These are phyloP conservation scores for Gadus macrocephalus DNA, from an alignment of 2,113 vertebrate species.

Conservation along the genomic window DNA sequence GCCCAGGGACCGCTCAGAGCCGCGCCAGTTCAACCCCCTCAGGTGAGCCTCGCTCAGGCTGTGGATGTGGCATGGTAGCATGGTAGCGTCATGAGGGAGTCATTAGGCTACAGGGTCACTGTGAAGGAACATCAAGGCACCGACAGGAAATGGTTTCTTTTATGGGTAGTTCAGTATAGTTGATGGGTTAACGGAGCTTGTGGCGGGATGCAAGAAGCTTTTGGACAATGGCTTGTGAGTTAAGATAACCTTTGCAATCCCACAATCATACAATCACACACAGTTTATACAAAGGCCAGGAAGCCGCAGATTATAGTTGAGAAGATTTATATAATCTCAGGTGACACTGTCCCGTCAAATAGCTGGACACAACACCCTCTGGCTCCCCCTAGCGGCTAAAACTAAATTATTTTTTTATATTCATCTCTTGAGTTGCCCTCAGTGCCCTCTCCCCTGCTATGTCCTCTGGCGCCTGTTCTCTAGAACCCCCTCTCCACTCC, in stretches of 20 bases:
- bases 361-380: not conserved
- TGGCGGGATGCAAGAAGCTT: no score
- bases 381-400: slow-evolving; percentile 43
- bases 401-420: not conserved
- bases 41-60: slow-evolving; percentile 56
- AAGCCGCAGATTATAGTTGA: slow-evolving; percentile 60
- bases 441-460: not conserved
- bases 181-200: no score
- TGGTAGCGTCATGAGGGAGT: no score
- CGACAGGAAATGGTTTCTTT: no score
- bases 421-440: not conserved
- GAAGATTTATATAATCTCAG: slow-evolving; percentile 69
- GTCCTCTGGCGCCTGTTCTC: not conserved
- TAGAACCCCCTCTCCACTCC: not conserved
- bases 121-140: not conserved
- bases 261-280: slow-evolving; percentile 18
- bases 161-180: no score
- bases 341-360: slow-evolving; percentile 61
- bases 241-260: not conserved
- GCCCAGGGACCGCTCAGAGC: slow-evolving; percentile 70
- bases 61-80: no score
- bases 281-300: slow-evolving; percentile 34
- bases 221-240: no score
- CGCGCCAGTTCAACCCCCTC: slow-evolving; percentile 66
- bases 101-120: not conserved